Percentiles rank a stretch among this genome's conserved stretches.
Conservation (phyloP, 2,888 invertebrate species). For the Phlogophora meticulosa region DNA sequence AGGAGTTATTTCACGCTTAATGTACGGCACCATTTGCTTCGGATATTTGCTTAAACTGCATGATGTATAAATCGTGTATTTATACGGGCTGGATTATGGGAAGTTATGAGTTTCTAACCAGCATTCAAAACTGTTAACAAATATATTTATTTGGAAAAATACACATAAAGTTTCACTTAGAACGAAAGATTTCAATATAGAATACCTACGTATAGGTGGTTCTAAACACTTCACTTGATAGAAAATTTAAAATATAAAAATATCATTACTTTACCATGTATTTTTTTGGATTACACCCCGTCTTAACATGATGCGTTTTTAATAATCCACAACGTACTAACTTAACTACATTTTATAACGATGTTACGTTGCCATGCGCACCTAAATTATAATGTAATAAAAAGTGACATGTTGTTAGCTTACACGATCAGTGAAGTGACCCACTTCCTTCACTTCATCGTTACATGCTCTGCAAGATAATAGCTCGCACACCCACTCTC, state of each 20-base stretch:
- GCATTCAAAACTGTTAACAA: no score
- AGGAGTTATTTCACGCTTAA: slow-evolving; percentile 47
- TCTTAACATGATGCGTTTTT: neutral
- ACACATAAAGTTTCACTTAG: no score
- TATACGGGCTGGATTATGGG: neutral
- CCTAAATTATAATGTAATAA: slow-evolving; percentile 7
- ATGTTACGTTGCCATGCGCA: neutral
- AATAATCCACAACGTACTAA: neutral
- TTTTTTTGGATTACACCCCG: no score
- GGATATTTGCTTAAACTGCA: slow-evolving; percentile 29
- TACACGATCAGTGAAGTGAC: slow-evolving; percentile 27
- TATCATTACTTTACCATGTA: no score
- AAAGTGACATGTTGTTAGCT: slow-evolving; percentile 20
- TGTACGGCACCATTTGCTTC: slow-evolving; percentile 10
- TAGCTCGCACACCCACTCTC: slow-evolving; percentile 19
- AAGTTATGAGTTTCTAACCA: neutral
- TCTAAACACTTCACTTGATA: no score
- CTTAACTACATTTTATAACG: neutral
- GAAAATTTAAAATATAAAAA: no score
- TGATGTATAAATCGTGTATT: neutral
- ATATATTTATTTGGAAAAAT: no score
- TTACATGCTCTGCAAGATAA: slow-evolving; percentile 7
- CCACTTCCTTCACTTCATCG: slow-evolving; percentile 10
- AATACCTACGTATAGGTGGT: no score
- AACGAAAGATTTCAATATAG: no score